Conservation (phyloP, 64 coral and sea anemone species). For the Montipora capricornis region DNA sequence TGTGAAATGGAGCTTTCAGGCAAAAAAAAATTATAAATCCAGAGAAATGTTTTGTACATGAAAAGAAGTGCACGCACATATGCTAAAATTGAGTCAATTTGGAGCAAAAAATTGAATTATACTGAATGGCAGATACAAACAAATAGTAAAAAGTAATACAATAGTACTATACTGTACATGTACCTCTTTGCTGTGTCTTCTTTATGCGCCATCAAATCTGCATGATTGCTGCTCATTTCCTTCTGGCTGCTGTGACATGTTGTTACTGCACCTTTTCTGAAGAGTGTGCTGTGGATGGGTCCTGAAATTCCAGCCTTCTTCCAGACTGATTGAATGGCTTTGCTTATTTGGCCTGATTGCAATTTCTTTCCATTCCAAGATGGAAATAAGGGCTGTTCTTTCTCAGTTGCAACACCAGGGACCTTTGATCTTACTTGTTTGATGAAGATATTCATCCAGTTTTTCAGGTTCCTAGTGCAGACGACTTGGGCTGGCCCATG, state of each 20-base stretch:
- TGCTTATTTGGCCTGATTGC: constrained; percentile 62
- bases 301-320: constrained; percentile 60
- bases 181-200: constrained; percentile 39
- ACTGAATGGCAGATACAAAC: no score
- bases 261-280: constrained; percentile 75
- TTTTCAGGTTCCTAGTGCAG: background rate
- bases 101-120: background rate
- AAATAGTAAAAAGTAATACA: no score
- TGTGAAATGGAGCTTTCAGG: background rate
- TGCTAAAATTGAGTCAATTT: no score
- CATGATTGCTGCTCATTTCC: constrained; percentile 21
- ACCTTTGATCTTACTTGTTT: background rate
- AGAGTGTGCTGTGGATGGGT: constrained; percentile 47
- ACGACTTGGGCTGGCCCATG: background rate
- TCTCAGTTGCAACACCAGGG: background rate
- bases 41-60: no score
- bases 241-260: constrained; percentile 48
- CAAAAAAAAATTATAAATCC: no score
- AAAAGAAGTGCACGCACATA: no score
- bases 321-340: constrained; percentile 66
- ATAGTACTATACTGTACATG: no score
- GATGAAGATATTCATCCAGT: constrained; percentile 6
- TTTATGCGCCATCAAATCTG: constrained; percentile 64
- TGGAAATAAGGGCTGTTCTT: constrained; percentile 53
- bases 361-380: constrained; percentile 75